Evolutionary conservation across 1,140 invertebrate genomes (phyloP), one percentile per base, ranked within the genome.

Genomic region (Tetraneura akinire): DNA sequence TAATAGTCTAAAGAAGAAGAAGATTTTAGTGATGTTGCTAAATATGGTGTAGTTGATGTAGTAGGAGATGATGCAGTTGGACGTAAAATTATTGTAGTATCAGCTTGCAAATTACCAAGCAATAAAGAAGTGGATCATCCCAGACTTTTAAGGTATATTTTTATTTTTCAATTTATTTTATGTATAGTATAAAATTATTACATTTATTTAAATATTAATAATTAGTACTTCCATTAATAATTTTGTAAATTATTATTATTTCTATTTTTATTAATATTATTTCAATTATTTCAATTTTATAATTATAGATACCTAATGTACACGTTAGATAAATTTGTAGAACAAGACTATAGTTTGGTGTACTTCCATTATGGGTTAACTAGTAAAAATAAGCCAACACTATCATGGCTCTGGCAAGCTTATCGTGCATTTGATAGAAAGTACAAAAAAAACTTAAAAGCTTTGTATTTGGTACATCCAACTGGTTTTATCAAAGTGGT

Each of bases 401-500:
- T 98, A 0, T 91, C 93, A 42, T 99, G 97, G 94, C 87, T 99
- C 45, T 94, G 97, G 90, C 95, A 97, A 86, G 96, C 97, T n/a
- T 99, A 99, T 85, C 94, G 93, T 86, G 94, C 96, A 51, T 96
- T 99, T 85, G 98, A 99, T 87, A 90, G 98, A 83, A 98, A 98
- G 89, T 99, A 99, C 87, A 99, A 99, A 88, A 99, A 99, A 86
- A 99, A 99, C 87, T 87, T 99, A 16, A 99, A 99, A 88, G 96
- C 96, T 60, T 88, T 99, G 66, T 99, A 98, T 88, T 88, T 99
- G 83, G 97, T 99, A 42, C 98, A 99, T 88, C 98, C 98, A 57
- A 99, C 97, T 16, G 95, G 93, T 87, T 98, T 99, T 85, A 97
- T 99, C 83, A 91, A 96, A 85, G 91, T 99, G 83, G 91, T 99